phyloP scores from a whole-genome alignment of 2,888 invertebrate genomes.

The Epinotia bilunana region DNA sequence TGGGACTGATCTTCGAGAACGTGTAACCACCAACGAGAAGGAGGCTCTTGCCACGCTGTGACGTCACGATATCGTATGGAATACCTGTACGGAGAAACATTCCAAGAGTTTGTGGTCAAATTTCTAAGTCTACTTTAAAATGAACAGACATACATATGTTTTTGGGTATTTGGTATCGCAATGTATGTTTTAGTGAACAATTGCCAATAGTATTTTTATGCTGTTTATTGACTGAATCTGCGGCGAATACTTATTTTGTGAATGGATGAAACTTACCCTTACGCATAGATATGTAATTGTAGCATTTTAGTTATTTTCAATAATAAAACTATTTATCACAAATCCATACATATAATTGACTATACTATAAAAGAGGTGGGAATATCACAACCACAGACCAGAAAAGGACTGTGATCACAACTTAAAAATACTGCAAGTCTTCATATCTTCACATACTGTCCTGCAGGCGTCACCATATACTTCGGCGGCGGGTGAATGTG shows the following conservation, averaged over 20 bases:
- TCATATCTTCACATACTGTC: slow-evolving; percentile 48
- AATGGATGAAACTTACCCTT: no score
- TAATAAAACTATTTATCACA: no score
- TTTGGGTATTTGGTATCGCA: neutral
- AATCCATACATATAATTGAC: no score
- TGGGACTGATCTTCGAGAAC: slow-evolving; percentile 48
- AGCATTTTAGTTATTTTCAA: no score
- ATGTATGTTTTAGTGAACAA: neutral
- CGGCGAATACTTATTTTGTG: no score
- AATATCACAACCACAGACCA: neutral
- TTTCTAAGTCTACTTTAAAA: neutral
- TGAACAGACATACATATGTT: neutral
- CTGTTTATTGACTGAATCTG: no score
- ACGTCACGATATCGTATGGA: slow-evolving; percentile 51
- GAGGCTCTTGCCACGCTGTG: slow-evolving; percentile 57
- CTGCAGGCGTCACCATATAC: slow-evolving; percentile 51
- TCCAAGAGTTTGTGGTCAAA: slow-evolving; percentile 2
- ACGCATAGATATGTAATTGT: no score
- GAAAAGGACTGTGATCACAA: neutral
- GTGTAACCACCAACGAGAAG: slow-evolving; percentile 58
- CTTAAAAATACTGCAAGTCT: neutral
- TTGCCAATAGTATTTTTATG: neutral
- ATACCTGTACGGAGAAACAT: slow-evolving; percentile 39
- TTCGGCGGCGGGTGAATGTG: slow-evolving; percentile 57
- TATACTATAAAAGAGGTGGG: neutral